These are phyloP conservation scores for Steatocranus sp. DNA, from an alignment of 2,797 vertebrate genomes.

Conservation along the genomic window DNA sequence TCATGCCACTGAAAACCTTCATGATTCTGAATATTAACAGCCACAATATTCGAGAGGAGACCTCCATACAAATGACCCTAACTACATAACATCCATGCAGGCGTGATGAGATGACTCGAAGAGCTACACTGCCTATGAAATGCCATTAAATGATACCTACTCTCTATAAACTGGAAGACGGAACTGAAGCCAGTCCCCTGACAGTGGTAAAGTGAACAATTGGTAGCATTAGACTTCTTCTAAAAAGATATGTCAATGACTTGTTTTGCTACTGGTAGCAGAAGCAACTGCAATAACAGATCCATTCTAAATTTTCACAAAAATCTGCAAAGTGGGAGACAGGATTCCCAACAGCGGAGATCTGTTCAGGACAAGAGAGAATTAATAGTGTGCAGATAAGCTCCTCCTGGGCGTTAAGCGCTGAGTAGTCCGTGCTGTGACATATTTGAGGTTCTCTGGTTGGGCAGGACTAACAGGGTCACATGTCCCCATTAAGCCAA, in stretches of 20 bases:
- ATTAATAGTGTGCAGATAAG: constrained; percentile 65
- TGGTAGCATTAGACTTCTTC: not conserved
- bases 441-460: constrained; percentile 37
- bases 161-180: constrained; percentile 3
- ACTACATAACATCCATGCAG: not conserved
- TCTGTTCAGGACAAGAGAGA: constrained; percentile 46
- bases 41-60: not conserved
- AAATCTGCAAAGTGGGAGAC: not conserved
- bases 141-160: constrained; percentile 6
- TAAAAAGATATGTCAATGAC: not conserved
- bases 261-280: not conserved
- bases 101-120: not conserved
- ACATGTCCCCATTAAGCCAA: constrained; percentile 49
- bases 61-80: not conserved
- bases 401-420: constrained; percentile 51
- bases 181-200: not conserved
- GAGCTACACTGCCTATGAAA: constrained; percentile 1
- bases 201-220: not conserved
- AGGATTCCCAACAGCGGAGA: constrained; percentile 29
- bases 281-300: not conserved
- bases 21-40: not conserved
- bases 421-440: constrained; percentile 20
- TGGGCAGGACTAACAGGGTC: constrained; percentile 40
- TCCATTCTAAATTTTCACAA: not conserved
- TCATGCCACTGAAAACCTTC: not conserved